Evolutionary conservation across 1,140 invertebrate genomes (phyloP), one percentile per base, ranked within the genome.

Genomic region (Drosophila chauvacae): DNA sequence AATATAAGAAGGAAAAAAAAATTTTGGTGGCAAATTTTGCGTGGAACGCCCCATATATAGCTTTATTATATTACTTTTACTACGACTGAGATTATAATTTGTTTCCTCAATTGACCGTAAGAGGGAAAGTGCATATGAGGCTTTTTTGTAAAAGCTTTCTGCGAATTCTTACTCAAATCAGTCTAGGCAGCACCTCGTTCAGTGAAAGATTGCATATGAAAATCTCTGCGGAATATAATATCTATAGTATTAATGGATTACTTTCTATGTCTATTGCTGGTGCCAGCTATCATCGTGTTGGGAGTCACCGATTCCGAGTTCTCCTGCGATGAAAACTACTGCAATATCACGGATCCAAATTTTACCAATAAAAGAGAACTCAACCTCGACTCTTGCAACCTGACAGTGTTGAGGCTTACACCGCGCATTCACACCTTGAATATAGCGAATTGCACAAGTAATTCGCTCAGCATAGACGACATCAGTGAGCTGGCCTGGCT

Each of bases 401-500:
- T 64, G n/a, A 35, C 58, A 11, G 13, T 86, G n/a, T 35, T 91
- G 3, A 47, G 59, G 0, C 33, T 58, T 18, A 58, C 65, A 13
- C 81, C 87, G 18, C 73, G 78, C 41, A 39, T 91, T 4, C 41
- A 47, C 14, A 57, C 60, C 3, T 42, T 91, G 16, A n/a, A 72
- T 7, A 20, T 91, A 47, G 61, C 64, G 4, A 90, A 80, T 42
- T 79, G 85, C 57, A 72, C 42, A 16, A 30, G 80, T 0, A 63
- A 77, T 42, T 39, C 45, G 14, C n/a, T 90, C 2, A 56, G 39
- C 9, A 48, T 30, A 9, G 18, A 16, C 16, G 50, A 44, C 11
- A 33, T 50, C 16, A 50, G 47, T 28, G 4, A n/a, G 9, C 47
- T 50, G 47, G 47, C 37, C 2, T 18, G 50, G 28, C 59, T 91